Conservation (phyloP, 1,140 invertebrate species). For the Helicoverpa armigera region DNA sequence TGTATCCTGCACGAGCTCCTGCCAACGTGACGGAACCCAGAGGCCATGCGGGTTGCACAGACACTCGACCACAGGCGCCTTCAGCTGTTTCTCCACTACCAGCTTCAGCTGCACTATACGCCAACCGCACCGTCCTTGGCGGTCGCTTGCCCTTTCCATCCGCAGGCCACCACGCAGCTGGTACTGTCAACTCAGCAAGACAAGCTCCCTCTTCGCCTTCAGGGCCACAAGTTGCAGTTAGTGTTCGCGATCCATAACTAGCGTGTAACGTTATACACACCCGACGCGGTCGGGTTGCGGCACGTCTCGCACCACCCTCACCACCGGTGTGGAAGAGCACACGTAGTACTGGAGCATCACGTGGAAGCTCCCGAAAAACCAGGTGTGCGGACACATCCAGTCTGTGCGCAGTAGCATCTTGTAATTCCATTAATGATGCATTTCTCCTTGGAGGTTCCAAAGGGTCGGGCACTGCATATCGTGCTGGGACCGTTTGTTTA, state of each 20-base stretch:
- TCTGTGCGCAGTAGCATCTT: conserved; percentile 91
- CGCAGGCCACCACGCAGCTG: conserved; percentile 95
- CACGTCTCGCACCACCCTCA: conserved; percentile 88
- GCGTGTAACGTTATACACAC: conserved; percentile 93
- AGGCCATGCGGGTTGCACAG: conserved; percentile 91
- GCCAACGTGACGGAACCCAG: conserved; percentile 91
- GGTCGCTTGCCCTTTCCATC: conserved; percentile 87
- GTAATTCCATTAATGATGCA: conserved; percentile 87
- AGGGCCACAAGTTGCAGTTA: conserved; percentile 94
- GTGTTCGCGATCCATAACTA: conserved; percentile 87
- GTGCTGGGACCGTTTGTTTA: conserved; percentile 96
- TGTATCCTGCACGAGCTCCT: conserved; percentile 92
- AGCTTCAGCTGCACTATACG: conserved; percentile 94
- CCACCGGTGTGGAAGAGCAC: conserved; percentile 96
- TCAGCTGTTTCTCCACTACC: conserved; percentile 89
- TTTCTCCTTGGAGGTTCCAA: conserved; percentile 86
- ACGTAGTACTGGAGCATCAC: conserved; percentile 94
- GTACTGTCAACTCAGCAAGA: conserved; percentile 92
- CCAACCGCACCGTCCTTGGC: conserved; percentile 91
- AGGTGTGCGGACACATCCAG: conserved; percentile 96
- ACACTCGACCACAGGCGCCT: conserved; percentile 89
- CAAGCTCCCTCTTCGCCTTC: conserved; percentile 96
- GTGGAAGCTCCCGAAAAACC: conserved; percentile 93
- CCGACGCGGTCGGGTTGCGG: conserved; percentile 85
- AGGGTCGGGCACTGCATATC: conserved; percentile 94